Evolutionary conservation across 2,888 invertebrate genomes (phyloP).

Genomic region (Dynastes grantii): DNA sequence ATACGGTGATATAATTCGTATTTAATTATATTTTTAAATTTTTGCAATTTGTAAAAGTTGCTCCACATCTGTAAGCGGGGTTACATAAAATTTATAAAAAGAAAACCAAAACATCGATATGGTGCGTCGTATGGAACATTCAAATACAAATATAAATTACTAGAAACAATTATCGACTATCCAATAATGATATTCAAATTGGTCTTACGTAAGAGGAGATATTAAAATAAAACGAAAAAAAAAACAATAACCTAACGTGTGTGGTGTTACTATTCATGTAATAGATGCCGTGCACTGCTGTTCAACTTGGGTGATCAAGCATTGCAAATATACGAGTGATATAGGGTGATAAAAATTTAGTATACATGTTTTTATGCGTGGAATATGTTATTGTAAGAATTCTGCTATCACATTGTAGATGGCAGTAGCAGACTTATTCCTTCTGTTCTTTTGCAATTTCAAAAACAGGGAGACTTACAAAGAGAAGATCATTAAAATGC

Average conservation of each 20-base stretch:
- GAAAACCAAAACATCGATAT: not conserved
- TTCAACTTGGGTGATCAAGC: constrained; percentile 34
- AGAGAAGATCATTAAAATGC: not conserved
- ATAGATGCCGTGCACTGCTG: not conserved
- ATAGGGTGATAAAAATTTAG: not conserved
- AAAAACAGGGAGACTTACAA: not conserved
- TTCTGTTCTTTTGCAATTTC: not conserved
- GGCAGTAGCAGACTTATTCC: not conserved
- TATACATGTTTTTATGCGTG: not conserved
- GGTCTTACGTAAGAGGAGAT: constrained; percentile 11
- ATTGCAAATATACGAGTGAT: not conserved
- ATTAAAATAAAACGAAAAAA: not conserved
- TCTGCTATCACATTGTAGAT: no score
- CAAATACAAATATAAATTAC: not conserved
- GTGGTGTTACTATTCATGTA: not conserved
- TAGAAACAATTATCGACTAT: constrained; percentile 18
- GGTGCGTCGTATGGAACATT: not conserved
- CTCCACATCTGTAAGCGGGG: not conserved
- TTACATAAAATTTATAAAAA: constrained; percentile 2
- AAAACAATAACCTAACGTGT: not conserved
- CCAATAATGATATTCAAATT: constrained; percentile 31
- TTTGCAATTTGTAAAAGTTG: not conserved
- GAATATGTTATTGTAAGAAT: not conserved
- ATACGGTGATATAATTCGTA: not conserved
- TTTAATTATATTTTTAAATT: not conserved